Evolutionary conservation across 2,888 invertebrate species (phyloP).

Genomic region (Physocephala rufipes): DNA sequence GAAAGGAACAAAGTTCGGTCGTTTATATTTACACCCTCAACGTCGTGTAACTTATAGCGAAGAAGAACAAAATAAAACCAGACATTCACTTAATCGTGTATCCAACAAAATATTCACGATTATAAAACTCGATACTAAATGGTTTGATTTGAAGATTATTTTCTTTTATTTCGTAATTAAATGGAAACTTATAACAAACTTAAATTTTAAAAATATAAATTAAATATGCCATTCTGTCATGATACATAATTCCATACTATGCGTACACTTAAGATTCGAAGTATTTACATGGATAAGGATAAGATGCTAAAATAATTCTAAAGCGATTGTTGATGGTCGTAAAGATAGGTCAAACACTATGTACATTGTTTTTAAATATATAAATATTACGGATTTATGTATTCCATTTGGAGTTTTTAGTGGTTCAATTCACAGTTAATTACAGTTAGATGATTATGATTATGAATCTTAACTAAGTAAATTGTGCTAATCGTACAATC

Average conservation of each 20-base stretch:
- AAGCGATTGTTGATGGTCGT: slow-evolving; percentile 12
- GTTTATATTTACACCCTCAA: too few species aligned
- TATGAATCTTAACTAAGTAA: too few species aligned
- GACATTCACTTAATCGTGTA: too few species aligned
- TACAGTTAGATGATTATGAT: too few species aligned
- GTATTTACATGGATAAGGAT: slow-evolving; percentile 4
- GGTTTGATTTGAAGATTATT: slow-evolving; percentile 9
- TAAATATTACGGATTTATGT: not conserved
- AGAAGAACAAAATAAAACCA: too few species aligned
- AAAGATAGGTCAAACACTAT: not conserved
- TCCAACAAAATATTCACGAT: too few species aligned
- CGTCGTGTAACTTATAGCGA: too few species aligned
- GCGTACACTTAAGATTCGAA: not conserved
- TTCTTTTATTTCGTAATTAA: slow-evolving; percentile 26
- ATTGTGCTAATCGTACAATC: too few species aligned
- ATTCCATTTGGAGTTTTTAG: too few species aligned
- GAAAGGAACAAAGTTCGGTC: too few species aligned
- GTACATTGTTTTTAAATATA: slow-evolving; percentile 15
- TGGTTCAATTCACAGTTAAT: too few species aligned
- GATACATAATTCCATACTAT: not conserved
- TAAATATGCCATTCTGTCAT: not conserved
- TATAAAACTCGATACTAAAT: too few species aligned
- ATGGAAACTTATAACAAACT: slow-evolving; percentile 27
- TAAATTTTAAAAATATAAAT: not conserved
- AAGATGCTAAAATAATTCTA: slow-evolving; percentile 24